phyloP scores from a whole-genome alignment of 92 coral and sea anemone genomes.

The Desmophyllum pertusum region DNA sequence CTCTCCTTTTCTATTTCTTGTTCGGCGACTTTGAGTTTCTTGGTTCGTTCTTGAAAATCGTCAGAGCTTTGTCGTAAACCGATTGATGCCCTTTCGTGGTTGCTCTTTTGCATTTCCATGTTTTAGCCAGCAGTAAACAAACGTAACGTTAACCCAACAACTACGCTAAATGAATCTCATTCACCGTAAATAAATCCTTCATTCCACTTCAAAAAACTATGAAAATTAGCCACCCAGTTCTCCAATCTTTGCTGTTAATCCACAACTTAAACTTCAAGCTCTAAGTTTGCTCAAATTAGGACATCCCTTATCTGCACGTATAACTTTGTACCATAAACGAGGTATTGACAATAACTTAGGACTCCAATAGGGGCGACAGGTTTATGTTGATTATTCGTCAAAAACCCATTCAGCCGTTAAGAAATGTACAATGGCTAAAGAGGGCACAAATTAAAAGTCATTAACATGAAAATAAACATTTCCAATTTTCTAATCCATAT shows the following conservation, averaged over 20 bases:
- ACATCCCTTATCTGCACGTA: neutral
- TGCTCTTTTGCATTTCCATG: neutral
- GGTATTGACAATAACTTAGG: neutral
- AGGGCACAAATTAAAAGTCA: neutral
- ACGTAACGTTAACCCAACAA: neutral
- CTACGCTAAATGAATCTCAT: neutral
- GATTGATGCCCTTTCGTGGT: slow-evolving; percentile 52
- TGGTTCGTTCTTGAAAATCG: slow-evolving; percentile 70
- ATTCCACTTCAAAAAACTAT: neutral
- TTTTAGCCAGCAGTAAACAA: neutral
- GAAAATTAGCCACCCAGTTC: neutral
- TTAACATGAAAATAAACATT: neutral
- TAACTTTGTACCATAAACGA: neutral
- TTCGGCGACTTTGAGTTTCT: slow-evolving; percentile 46
- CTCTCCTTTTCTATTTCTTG: slow-evolving; percentile 67
- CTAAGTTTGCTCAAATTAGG: neutral
- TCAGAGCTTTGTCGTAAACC: slow-evolving; percentile 67
- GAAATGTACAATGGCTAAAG: neutral
- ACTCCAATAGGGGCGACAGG: neutral
- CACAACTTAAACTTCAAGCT: neutral
- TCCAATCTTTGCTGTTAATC: neutral
- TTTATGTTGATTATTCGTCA: neutral
- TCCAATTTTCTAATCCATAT: neutral
- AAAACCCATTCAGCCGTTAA: neutral
- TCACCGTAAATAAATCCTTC: neutral